A percentile compares a stretch with the other conserved stretches of the same genome.
phyloP scores from a whole-genome alignment of 64 coral and sea anemone genomes.

The Montipora sp. region DNA sequence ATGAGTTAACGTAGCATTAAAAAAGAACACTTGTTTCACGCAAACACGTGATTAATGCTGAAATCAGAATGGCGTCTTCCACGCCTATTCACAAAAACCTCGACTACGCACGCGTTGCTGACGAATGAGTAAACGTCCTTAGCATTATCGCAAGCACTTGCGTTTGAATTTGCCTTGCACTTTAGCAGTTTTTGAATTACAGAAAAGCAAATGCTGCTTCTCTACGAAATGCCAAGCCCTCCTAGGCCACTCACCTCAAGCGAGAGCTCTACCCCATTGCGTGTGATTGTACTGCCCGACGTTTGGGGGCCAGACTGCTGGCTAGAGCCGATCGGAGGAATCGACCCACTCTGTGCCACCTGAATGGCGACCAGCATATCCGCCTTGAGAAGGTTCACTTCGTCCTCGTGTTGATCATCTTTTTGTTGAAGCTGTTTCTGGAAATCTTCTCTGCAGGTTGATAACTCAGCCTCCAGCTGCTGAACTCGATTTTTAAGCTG shows the following conservation, averaged over 20 bases:
- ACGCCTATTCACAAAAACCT: no score
- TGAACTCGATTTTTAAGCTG: slow-evolving; percentile 49
- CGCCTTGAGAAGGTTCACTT: slow-evolving; percentile 79
- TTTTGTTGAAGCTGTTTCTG: slow-evolving; percentile 48
- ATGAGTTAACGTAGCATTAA: no score
- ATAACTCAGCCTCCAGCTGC: slow-evolving; percentile 64
- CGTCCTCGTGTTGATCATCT: slow-evolving; percentile 62
- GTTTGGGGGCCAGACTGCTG: not conserved
- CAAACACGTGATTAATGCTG: no score
- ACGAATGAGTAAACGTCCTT: no score
- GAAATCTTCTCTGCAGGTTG: not conserved
- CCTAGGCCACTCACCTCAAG: slow-evolving; percentile 34
- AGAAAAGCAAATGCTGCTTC: no score
- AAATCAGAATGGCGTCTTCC: no score
- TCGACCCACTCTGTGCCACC: slow-evolving; percentile 60
- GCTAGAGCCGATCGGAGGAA: not conserved
- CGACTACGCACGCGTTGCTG: no score
- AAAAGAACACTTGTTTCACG: no score
- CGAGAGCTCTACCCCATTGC: slow-evolving; percentile 63
- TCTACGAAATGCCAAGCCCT: not conserved
- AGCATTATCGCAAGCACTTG: no score
- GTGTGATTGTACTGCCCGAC: not conserved
- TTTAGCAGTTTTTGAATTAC: no score
- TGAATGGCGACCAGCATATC: slow-evolving; percentile 94
- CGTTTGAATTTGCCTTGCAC: no score